Evolutionary conservation across 2,888 invertebrate species (phyloP), one percentile per base, ranked within the genome.

Genomic region (Odontothrips loti): DNA sequence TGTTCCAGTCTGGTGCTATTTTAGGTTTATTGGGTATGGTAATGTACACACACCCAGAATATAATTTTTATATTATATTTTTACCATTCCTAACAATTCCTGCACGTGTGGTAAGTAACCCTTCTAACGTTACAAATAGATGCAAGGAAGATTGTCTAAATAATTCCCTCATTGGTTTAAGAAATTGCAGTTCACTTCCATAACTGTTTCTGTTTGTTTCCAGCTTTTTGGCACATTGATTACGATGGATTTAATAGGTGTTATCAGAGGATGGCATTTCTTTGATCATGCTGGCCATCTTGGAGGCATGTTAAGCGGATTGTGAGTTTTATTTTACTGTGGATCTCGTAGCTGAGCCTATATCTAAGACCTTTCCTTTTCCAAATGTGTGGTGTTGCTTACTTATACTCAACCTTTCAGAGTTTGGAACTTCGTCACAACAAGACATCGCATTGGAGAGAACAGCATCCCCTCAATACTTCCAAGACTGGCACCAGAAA

Each of bases 271-370:
- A 78, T 99, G 98, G 97, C 93, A 92, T 86, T 91, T 96, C 85
- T 96, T 99, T 86, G 99, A 99, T 87, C 99, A 99, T 88, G 98
- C 98, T 0, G 98, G 97, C n/a, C 99, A 99, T 92, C 91, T 99
- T 83, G 97, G 98, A 27, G 99, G 99, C 51, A 94, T 95, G 78
- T 86, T 95, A 75, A 96, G 94, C 89, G 99, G 99, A 89, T 91
- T 98, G 95, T 96, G 90, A 91, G 93, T 89, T 83, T 75, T 27
- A 43, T 43, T 43, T 43, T 6, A 43, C 6, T 43, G 34, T 80
- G 3, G 29, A 47, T 51, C 11, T 9, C 23, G 23, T 68, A 29
- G 43, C 15, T 80, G 8, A 80, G 23, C 79, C 82, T 81, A 81
- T 81, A 34, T 80, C 82, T 81, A n/a, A 63, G 2, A 63, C 17